phyloP scores from a whole-genome alignment of 2,888 invertebrate genomes.

The Synergus gifuensis region DNA sequence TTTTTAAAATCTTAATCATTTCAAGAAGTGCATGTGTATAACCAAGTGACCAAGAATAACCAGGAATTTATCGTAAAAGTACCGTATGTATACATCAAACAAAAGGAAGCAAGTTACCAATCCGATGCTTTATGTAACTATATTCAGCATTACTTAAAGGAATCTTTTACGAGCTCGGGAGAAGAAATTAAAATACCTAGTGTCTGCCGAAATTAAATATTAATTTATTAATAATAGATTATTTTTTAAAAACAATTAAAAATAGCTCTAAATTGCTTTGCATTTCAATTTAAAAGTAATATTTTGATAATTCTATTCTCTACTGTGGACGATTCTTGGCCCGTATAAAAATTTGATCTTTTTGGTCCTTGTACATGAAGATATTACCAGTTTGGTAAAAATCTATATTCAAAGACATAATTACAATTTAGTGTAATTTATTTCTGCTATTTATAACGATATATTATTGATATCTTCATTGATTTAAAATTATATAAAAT shows the following conservation, averaged over 20 bases:
- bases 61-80: conserved; percentile 32
- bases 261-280: no score
- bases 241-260: no score
- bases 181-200: conserved; percentile 19
- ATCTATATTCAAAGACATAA: background rate
- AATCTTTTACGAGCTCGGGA: conserved; percentile 5
- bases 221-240: background rate
- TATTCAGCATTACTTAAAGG: background rate
- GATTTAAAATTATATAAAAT: background rate
- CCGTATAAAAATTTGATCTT: background rate
- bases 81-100: background rate
- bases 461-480: background rate
- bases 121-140: conserved; percentile 12
- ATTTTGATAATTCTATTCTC: background rate
- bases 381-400: background rate
- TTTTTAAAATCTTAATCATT: conserved; percentile 15
- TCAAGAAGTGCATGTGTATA: background rate
- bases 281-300: background rate
- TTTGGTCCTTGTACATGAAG: background rate
- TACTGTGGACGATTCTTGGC: background rate
- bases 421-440: background rate
- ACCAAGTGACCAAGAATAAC: conserved; percentile 27
- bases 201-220: background rate
- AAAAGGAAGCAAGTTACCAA: background rate
- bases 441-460: background rate